Evolutionary conservation across 1,140 invertebrate genomes (phyloP).

Genomic region (Meloidogyne hapla): DNA sequence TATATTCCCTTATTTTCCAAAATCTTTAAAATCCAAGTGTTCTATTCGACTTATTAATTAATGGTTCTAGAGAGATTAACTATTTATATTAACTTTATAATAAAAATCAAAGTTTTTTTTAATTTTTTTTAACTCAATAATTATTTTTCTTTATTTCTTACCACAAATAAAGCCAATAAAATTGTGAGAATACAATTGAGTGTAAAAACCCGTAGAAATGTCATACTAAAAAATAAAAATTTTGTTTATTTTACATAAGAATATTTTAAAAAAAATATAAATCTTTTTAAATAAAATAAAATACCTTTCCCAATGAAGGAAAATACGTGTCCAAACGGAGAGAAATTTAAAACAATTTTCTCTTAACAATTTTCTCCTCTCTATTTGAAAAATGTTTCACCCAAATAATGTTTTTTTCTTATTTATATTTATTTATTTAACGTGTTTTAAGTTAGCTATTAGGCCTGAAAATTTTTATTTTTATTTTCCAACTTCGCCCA

Average conservation of each 20-base stretch:
- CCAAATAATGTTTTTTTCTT: background rate
- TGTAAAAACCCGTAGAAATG: background rate
- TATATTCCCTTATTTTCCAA: too few relatives aligned
- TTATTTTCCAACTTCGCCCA: background rate
- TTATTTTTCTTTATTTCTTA: background rate
- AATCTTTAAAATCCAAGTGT: too few relatives aligned
- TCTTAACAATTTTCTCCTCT: background rate
- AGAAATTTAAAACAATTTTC: background rate
- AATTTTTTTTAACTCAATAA: background rate
- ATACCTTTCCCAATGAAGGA: too few relatives aligned
- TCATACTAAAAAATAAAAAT: too few relatives aligned
- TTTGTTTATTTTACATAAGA: too few relatives aligned
- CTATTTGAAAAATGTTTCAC: background rate
- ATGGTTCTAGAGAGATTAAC: too few relatives aligned
- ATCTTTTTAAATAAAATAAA: too few relatives aligned
- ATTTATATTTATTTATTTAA: too few relatives aligned
- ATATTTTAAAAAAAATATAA: too few relatives aligned
- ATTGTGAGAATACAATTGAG: background rate
- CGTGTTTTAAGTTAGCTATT: background rate
- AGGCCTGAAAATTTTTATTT: background rate
- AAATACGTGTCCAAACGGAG: too few relatives aligned
- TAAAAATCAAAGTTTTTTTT: background rate
- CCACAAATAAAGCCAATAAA: background rate
- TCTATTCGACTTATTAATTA: too few relatives aligned
- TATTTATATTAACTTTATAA: too few relatives aligned